phyloP scores from a whole-genome alignment of 1,140 invertebrate species.

The Telenomus remus region DNA sequence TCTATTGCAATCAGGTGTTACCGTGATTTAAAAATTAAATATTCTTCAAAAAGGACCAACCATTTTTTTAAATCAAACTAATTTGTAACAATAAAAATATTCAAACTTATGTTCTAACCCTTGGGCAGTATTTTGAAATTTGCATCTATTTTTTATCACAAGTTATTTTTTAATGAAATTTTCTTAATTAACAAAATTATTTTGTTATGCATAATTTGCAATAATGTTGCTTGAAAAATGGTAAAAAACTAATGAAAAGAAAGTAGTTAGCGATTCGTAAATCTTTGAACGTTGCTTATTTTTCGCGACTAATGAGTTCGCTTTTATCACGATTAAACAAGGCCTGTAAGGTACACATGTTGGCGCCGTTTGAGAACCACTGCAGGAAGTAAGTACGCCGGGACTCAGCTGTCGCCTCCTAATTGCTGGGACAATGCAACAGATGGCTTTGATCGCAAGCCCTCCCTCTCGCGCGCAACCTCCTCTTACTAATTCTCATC shows the following conservation, averaged over 20 bases:
- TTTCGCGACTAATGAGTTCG: constrained; percentile 1
- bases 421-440: constrained; percentile 77
- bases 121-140: too few relatives aligned
- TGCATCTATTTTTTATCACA: too few relatives aligned
- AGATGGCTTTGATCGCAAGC: constrained; percentile 76
- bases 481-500: constrained; percentile 54
- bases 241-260: too few relatives aligned
- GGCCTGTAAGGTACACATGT: constrained; percentile 69
- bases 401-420: constrained; percentile 76
- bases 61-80: not conserved
- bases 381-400: constrained; percentile 73
- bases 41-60: not conserved
- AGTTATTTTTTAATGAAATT: too few relatives aligned
- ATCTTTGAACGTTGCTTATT: not conserved
- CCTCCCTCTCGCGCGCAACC: constrained; percentile 63
- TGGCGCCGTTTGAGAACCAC: constrained; percentile 69
- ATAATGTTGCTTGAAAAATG: too few relatives aligned
- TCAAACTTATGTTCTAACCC: too few relatives aligned
- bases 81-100: not conserved
- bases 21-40: constrained; percentile 8
- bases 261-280: too few relatives aligned
- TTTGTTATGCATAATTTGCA: too few relatives aligned
- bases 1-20: constrained; percentile 44
- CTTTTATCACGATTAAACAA: constrained; percentile 50
- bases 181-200: too few relatives aligned